Conservation (phyloP, 2,113 vertebrate genomes). For the Tapirus terrestris region DNA sequence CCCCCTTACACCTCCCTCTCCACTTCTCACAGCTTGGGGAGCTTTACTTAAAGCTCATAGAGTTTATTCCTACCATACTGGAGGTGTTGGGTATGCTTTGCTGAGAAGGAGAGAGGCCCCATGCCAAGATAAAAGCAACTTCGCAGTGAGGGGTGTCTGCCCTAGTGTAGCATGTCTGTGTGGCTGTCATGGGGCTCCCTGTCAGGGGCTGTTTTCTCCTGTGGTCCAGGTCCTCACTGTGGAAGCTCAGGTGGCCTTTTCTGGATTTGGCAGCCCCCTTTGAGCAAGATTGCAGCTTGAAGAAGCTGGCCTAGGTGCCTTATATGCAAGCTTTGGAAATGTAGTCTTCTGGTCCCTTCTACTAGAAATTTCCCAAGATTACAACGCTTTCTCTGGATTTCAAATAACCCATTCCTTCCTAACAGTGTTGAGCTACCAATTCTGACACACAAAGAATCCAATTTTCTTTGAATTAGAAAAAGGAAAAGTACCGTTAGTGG, state of each 20-base stretch:
- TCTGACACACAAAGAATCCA: slow-evolving; percentile 6
- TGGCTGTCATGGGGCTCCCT: rapidly evolving
- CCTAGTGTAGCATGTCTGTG: rapidly evolving
- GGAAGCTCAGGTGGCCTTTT: neutral
- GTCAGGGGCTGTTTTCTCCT: neutral
- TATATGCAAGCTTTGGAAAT: neutral
- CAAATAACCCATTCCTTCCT: neutral
- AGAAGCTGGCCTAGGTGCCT: neutral
- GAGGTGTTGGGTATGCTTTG: too few relatives aligned
- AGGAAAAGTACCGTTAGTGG: neutral
- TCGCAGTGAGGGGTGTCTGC: rapidly evolving
- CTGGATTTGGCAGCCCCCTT: neutral
- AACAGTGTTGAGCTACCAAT: neutral
- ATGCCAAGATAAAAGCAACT: neutral
- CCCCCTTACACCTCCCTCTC: neutral
- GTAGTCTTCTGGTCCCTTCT: neutral
- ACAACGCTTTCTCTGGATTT: neutral
- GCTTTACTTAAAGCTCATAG: neutral
- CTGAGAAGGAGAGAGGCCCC: neutral
- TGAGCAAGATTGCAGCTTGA: neutral
- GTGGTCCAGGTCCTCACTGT: rapidly evolving
- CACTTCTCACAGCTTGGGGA: neutral
- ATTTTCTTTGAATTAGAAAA: slow-evolving; percentile 57
- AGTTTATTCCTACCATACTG: neutral
- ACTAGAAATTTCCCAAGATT: neutral